Percentiles rank a stretch among this genome's conserved stretches.
Conservation (phyloP, 2,888 invertebrate species). For the Metacarcinus magister region DNA sequence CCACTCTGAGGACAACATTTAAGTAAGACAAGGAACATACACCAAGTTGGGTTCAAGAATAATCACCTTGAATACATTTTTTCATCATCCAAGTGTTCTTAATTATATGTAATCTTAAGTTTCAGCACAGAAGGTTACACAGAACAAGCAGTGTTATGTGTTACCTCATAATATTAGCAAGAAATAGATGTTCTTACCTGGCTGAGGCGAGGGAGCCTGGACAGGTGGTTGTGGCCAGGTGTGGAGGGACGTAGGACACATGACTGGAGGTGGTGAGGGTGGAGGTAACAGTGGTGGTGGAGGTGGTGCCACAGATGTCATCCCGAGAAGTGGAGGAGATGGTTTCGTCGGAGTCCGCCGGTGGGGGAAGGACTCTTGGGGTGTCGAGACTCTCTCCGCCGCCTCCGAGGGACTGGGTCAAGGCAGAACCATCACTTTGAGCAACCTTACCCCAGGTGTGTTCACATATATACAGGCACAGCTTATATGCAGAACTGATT, state of each 20-base stretch:
- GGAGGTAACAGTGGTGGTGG: conserved; percentile 49
- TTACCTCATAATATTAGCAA: background rate
- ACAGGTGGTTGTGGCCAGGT: background rate
- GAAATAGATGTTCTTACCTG: background rate
- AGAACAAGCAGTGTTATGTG: background rate
- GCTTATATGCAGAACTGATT: background rate
- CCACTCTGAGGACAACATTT: background rate
- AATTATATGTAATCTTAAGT: too few species aligned
- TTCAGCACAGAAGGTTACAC: background rate
- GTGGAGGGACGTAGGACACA: background rate
- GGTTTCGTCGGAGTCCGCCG: conserved; percentile 82
- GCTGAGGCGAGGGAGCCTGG: conserved; percentile 47
- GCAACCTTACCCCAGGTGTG: background rate
- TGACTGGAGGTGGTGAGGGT: conserved; percentile 58
- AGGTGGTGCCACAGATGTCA: conserved; percentile 69
- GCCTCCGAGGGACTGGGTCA: conserved; percentile 55
- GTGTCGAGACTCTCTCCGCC: conserved; percentile 80
- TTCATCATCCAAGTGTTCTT: too few species aligned
- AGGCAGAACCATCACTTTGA: background rate
- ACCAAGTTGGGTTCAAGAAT: too few species aligned
- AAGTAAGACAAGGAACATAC: background rate
- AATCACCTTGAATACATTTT: too few species aligned
- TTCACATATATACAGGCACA: background rate
- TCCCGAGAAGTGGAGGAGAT: conserved; percentile 82
- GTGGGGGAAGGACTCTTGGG: conserved; percentile 81